Evolutionary conservation across 2,888 invertebrate species (phyloP).

Genomic region (Clostera curtula): DNA sequence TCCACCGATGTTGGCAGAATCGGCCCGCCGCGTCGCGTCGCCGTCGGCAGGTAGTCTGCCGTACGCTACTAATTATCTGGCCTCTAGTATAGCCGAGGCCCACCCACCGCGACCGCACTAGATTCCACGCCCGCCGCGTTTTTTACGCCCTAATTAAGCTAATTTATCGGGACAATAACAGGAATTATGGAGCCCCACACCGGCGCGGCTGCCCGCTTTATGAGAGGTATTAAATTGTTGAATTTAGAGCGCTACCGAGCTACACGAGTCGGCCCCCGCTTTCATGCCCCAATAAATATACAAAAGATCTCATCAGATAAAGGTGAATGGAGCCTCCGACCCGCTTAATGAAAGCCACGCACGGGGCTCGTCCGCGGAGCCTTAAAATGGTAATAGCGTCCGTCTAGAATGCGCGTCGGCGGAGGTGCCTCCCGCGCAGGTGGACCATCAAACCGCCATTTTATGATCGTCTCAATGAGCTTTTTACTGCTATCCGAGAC

Average conservation of each 20-base stretch:
- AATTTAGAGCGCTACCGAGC: slow-evolving; percentile 63
- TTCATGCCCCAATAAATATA: slow-evolving; percentile 63
- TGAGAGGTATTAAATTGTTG: slow-evolving; percentile 62
- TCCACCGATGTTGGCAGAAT: too few relatives aligned
- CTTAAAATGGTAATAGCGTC: slow-evolving; percentile 47
- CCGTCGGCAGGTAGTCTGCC: slow-evolving; percentile 15
- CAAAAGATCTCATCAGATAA: slow-evolving; percentile 58
- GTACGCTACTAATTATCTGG: slow-evolving; percentile 16
- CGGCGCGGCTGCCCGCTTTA: slow-evolving; percentile 58
- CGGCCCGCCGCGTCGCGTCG: not conserved
- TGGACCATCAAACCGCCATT: too few relatives aligned
- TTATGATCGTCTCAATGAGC: too few relatives aligned
- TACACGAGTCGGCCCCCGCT: slow-evolving; percentile 49
- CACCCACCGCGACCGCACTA: slow-evolving; percentile 63
- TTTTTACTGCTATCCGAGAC: too few relatives aligned
- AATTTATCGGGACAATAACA: slow-evolving; percentile 72
- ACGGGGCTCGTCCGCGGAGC: slow-evolving; percentile 39
- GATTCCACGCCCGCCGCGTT: slow-evolving; percentile 58
- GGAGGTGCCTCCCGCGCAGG: slow-evolving; percentile 4
- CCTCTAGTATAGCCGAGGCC: slow-evolving; percentile 23
- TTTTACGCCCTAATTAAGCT: slow-evolving; percentile 73
- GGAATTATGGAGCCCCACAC: slow-evolving; percentile 51
- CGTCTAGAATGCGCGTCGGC: slow-evolving; percentile 21
- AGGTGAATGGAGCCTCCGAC: slow-evolving; percentile 28
- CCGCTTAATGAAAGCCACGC: slow-evolving; percentile 39